Percentiles rank a stretch among this genome's conserved stretches.
phyloP scores from a whole-genome alignment of 2,113 vertebrate genomes.

The Cichladusa arquata region DNA sequence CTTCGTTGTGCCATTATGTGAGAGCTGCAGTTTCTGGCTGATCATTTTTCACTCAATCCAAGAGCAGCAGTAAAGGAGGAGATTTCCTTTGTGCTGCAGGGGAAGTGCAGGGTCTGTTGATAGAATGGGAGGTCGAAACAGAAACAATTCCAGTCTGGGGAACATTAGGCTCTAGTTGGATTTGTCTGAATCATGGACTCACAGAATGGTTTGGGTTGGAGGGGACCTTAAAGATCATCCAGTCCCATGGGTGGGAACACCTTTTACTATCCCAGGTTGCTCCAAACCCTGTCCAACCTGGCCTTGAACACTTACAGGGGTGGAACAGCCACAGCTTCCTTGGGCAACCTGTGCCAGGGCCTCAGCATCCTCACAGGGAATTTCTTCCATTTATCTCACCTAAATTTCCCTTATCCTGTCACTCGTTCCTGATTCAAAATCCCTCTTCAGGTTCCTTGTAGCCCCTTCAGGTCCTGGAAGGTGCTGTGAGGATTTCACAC shows the following conservation, averaged over 20 bases:
- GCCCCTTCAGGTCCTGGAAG: background rate
- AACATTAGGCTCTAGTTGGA: background rate
- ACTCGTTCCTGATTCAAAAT: background rate
- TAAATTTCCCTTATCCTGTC: background rate
- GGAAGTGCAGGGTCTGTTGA: background rate
- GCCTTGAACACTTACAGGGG: background rate
- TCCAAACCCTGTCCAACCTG: background rate
- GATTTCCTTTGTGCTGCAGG: background rate
- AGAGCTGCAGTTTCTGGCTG: background rate
- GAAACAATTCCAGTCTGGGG: background rate
- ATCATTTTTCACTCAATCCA: conserved; percentile 10
- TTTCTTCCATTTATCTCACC: background rate
- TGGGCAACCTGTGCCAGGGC: background rate
- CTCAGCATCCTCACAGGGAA: background rate
- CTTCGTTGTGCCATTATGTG: background rate
- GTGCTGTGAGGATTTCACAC: background rate
- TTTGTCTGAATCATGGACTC: background rate
- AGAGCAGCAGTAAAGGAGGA: background rate
- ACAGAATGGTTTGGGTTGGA: background rate
- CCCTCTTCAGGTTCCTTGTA: background rate
- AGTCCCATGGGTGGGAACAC: background rate
- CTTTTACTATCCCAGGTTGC: background rate
- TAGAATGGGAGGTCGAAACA: background rate
- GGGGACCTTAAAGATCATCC: background rate
- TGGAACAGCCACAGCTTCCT: background rate